Conservation (phyloP, 2,113 vertebrate species). For the Sinocyclocheilus rhinocerous region DNA sequence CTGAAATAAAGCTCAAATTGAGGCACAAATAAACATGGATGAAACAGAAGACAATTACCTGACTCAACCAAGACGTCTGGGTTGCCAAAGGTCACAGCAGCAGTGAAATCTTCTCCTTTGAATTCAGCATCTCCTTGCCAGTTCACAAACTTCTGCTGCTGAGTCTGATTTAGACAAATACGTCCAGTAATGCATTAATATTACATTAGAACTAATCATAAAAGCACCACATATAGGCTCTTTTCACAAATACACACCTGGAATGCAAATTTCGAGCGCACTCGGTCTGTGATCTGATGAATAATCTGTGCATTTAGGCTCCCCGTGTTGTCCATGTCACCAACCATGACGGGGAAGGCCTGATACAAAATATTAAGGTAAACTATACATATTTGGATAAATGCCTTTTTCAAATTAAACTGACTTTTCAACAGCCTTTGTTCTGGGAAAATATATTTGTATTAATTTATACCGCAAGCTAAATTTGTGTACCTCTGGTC, state of each 20-base stretch:
- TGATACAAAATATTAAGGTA: constrained; percentile 48
- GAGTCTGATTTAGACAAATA: constrained; percentile 74
- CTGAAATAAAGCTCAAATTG: neutral
- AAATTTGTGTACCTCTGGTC: constrained; percentile 67
- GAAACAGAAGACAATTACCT: constrained; percentile 68
- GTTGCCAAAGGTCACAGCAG: constrained; percentile 83
- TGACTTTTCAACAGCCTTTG: no score
- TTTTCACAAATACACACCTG: constrained; percentile 72
- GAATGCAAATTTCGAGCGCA: constrained; percentile 86
- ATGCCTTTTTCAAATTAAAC: constrained; percentile 52
- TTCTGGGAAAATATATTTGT: no score
- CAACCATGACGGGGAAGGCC: constrained; percentile 87
- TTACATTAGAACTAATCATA: constrained; percentile 72
- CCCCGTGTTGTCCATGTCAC: constrained; percentile 87
- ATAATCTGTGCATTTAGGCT: constrained; percentile 90
- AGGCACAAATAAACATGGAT: neutral
- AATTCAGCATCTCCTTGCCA: constrained; percentile 87
- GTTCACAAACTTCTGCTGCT: constrained; percentile 88
- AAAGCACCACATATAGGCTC: constrained; percentile 61
- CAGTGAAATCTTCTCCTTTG: constrained; percentile 84
- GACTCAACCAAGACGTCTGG: constrained; percentile 85
- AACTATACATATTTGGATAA: neutral
- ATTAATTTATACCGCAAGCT: no score
- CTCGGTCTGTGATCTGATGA: constrained; percentile 77
- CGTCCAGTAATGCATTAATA: constrained; percentile 70